phyloP scores from a whole-genome alignment of 2,888 invertebrate species.

The Ormyrus pomaceus region DNA sequence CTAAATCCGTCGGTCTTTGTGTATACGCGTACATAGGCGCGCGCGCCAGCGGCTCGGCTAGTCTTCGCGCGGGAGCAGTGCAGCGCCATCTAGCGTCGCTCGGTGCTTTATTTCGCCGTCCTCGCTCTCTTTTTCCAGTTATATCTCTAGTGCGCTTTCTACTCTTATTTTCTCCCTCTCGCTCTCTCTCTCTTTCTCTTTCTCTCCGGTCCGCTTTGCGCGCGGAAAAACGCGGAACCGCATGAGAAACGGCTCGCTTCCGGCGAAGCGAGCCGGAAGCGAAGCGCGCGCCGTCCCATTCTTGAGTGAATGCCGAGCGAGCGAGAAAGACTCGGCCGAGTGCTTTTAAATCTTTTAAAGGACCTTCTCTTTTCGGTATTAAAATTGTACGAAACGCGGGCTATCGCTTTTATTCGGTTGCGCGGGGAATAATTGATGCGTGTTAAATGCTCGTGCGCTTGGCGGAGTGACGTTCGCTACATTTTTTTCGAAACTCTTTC shows the following conservation, averaged over 20 bases:
- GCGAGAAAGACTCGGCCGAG: slow-evolving; percentile 12
- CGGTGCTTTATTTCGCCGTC: background rate
- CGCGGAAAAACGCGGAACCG: slow-evolving; percentile 35
- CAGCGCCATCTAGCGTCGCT: background rate
- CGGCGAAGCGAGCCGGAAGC: slow-evolving; percentile 61
- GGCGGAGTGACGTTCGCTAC: background rate
- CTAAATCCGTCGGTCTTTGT: background rate
- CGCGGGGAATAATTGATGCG: slow-evolving; percentile 15
- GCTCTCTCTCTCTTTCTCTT: slow-evolving; percentile 5
- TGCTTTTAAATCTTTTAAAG: slow-evolving; percentile 35
- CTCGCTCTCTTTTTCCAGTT: background rate
- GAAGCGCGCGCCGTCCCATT: slow-evolving; percentile 58
- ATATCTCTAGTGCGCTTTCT: background rate
- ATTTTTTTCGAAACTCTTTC: too few relatives aligned
- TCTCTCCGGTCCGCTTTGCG: slow-evolving; percentile 9
- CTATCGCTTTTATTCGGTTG: slow-evolving; percentile 4
- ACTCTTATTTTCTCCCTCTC: background rate
- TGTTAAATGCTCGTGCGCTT: background rate
- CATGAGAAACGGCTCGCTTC: slow-evolving; percentile 62
- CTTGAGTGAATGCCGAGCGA: slow-evolving; percentile 55
- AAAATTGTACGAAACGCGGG: slow-evolving; percentile 23
- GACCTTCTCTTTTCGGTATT: background rate
- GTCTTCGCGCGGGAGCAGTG: too few relatives aligned
- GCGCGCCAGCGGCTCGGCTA: background rate
- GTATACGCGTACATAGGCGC: background rate